A percentile compares a stretch with the other conserved stretches of the same genome.
Conservation (phyloP, 2,113 vertebrate genomes). For the Pterocles gutturalis region DNA sequence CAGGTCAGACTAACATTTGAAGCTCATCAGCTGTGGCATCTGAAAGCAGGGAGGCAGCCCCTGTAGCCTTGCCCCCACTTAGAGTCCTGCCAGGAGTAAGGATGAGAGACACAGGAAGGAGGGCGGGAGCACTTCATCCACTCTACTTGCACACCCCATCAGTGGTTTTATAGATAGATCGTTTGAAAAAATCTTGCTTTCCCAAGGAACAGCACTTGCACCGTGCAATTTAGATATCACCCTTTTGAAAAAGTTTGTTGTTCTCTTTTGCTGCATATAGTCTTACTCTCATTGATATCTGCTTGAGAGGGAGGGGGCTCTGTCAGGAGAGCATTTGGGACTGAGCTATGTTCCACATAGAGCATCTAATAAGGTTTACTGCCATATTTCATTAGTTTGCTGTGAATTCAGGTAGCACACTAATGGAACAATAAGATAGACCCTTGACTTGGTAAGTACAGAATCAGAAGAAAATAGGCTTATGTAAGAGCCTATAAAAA, state of each 20-base stretch:
- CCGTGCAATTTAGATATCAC: neutral
- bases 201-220: neutral
- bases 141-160: neutral
- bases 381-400: slow-evolving; percentile 18
- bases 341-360: neutral
- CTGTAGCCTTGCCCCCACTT: neutral
- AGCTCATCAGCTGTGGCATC: neutral
- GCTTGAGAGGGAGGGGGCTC: neutral
- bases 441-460: slow-evolving; percentile 22
- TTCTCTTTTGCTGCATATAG: neutral
- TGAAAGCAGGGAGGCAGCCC: neutral
- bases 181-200: neutral
- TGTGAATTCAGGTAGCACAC: neutral
- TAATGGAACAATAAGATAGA: slow-evolving; percentile 44
- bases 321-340: neutral
- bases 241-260: neutral
- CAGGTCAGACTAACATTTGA: neutral
- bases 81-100: rapidly evolving
- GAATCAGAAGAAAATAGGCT: neutral
- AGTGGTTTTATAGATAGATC: neutral
- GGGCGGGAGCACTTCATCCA: rapidly evolving
- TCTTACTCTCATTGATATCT: neutral
- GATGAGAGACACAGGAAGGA: neutral
- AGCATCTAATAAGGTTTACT: slow-evolving; percentile 24
- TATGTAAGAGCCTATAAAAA: slow-evolving; percentile 19